Base-by-base conservation (phyloP, 2,113 vertebrate species). In the Micromys minutus region DNA sequence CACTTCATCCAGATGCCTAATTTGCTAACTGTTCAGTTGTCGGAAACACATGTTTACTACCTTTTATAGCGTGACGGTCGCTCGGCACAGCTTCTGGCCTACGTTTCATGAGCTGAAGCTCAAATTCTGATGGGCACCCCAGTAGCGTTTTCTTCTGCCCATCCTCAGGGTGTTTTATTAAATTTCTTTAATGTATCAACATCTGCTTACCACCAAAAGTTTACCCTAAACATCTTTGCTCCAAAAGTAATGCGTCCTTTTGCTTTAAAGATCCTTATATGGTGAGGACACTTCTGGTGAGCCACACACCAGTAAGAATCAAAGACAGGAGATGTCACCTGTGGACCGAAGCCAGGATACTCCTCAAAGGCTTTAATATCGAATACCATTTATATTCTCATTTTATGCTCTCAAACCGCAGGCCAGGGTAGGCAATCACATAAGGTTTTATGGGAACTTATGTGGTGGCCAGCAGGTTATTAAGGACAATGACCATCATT, bases 1-100 rank as follows among this genome's bases (percentile, higher is more conserved):
- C 71, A 96, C 97, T 98, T 97, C 96, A 98, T 97, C 97, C 98
- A 98, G 97, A 98, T 98, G 98, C 87, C 95, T 97, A 98, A 97
- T 98, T 98, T 98, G 98, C 97, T 98, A 97, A 97, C 95, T 97
- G 97, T 97, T 98, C 97, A 98, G 63, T 98, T 94, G 94, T 95
- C 95, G 13, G 96, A 98, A 98, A 97, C 94, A 94, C 88, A 97
- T 96, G 98, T 96, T 98, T 98, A 96, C 95, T 96, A 97, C 97
- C 94, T 96, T 94, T 96, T 98, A 95, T 87, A 63, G 0, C 4
- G 95, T 96, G 91, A 97, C 57, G 76, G 93, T 91, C 87, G 95
- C 93, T 98, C 96, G 98, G 95, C 96, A 97, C 92, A 97, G 83
- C 91, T 97, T 98, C 97, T 97, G 90, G 94, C 95, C 93, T 98